A percentile compares a stretch with the other conserved stretches of the same genome.
phyloP scores from a whole-genome alignment of 2,888 invertebrate species.

The Amphiduros pacificus region DNA sequence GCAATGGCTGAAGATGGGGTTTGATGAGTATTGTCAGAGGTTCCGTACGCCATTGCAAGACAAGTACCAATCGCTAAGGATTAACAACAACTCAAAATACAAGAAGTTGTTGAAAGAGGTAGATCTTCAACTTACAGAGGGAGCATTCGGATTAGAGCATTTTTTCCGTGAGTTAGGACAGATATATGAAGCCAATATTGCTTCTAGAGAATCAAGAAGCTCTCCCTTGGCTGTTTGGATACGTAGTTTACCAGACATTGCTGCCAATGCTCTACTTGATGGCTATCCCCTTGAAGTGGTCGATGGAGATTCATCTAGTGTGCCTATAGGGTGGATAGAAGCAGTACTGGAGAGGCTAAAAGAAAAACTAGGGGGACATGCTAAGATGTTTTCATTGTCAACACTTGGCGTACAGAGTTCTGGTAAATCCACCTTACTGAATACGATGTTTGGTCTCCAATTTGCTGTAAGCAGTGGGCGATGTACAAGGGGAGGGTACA shows the following conservation, averaged over 20 bases:
- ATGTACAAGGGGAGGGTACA: constrained; percentile 18
- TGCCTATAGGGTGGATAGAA: constrained; percentile 13
- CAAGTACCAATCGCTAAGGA: neutral
- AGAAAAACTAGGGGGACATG: constrained; percentile 10
- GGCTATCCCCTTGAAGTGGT: constrained; percentile 18
- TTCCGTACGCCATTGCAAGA: neutral
- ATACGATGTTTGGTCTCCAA: constrained; percentile 20
- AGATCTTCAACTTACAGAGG: neutral
- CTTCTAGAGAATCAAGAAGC: neutral
- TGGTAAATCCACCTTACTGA: constrained; percentile 21
- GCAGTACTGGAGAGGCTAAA: constrained; percentile 4
- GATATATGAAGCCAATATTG: constrained; percentile 13
- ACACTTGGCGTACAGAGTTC: constrained; percentile 21
- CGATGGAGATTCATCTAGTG: constrained; percentile 16
- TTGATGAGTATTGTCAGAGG: neutral
- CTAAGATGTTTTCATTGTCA: constrained; percentile 17
- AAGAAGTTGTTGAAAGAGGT: neutral
- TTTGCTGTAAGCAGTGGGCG: constrained; percentile 21
- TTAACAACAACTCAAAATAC: neutral
- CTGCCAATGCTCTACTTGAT: constrained; percentile 8
- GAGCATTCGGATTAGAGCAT: constrained; percentile 16
- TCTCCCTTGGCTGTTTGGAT: neutral
- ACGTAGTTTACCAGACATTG: neutral
- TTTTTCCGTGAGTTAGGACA: constrained; percentile 17
- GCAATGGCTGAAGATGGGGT: neutral